A percentile compares a stretch with the other conserved stretches of the same genome.
Conservation (phyloP, 2,113 vertebrate species). For the Peromyscus polionotus region DNA sequence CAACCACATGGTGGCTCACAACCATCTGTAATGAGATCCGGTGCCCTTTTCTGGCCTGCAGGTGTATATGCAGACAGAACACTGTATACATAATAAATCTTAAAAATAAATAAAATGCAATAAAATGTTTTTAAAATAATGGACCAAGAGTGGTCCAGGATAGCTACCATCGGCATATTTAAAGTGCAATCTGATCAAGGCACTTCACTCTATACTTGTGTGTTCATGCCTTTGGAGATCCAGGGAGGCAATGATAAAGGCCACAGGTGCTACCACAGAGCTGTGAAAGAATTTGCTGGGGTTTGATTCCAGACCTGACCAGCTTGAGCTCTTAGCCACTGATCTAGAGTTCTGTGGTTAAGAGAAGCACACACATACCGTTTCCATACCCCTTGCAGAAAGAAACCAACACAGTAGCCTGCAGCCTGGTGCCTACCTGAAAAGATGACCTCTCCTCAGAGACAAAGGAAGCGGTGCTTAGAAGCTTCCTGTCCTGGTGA, state of each 20-base stretch:
- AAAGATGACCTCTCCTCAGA: constrained; percentile 34
- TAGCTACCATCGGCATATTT: background rate
- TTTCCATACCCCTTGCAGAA: background rate
- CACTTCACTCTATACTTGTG: background rate
- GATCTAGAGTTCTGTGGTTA: background rate
- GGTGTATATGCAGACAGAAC: background rate
- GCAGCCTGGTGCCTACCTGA: constrained; percentile 59
- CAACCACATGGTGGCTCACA: background rate
- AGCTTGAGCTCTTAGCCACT: background rate
- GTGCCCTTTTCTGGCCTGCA: background rate
- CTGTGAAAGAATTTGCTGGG: background rate
- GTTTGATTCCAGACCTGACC: background rate
- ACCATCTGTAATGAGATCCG: background rate
- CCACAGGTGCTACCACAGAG: background rate
- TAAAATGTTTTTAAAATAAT: background rate
- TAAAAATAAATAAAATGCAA: background rate
- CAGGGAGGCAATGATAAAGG: background rate
- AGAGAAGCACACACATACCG: background rate
- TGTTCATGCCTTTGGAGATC: background rate
- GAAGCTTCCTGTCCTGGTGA: constrained; percentile 47
- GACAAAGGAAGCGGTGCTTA: background rate
- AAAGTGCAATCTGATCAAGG: background rate
- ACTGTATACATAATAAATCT: background rate
- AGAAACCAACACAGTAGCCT: background rate
- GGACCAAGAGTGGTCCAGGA: background rate